Base-by-base conservation (phyloP, 2,888 invertebrate genomes). In the Camptogramma bilineatum region DNA sequence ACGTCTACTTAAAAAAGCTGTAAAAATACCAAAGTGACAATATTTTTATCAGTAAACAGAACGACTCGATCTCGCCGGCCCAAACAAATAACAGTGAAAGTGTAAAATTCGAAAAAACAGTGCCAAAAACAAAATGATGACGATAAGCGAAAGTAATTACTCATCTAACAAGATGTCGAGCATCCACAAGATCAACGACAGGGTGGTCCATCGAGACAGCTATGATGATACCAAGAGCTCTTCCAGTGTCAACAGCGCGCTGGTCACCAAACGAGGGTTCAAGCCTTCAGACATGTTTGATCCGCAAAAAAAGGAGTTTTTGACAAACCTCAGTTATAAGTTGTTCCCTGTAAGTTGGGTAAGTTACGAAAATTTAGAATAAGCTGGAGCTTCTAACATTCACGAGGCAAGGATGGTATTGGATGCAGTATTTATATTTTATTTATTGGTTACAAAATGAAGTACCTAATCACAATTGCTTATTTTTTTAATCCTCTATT, bases 211-310 rank as follows among this genome's bases (percentile, higher is more conserved):
- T 54, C 80, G 84, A 39, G 93, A 93, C 76, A 92, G 87, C 81
- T 93, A 86, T 73, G 90, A 93, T 60, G 93, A 93, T 73, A 86
- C 87, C 64, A 89, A 93, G 72, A 93, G 91, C 65, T 93, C 94
- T 0, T 90, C 91, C 16, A 90, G 90, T 19, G 84, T 91, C 57
- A 93, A 92, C 84, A 95, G 95, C 81, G 93, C 95, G 16, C 93
- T 97, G 67, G 94, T 96, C 80, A 95, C 95, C 56, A 94, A 95
- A 70, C 94, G 97, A 31, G 97, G 97, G 39, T 97, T 97, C 88
- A 97, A 97, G 79, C 97, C 97, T 0, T 97, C 97, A 1, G 97
- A 98, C 88, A 94, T 95, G 86, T 96, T 95, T 82, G 97, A 98
- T 88, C 97, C 97, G 0, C 93, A 93, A 74, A 97, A 97, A 89